Evolutionary conservation across 2,888 invertebrate genomes (phyloP), one percentile per base, ranked within the genome.

Genomic region (Schizaphis graminum): DNA sequence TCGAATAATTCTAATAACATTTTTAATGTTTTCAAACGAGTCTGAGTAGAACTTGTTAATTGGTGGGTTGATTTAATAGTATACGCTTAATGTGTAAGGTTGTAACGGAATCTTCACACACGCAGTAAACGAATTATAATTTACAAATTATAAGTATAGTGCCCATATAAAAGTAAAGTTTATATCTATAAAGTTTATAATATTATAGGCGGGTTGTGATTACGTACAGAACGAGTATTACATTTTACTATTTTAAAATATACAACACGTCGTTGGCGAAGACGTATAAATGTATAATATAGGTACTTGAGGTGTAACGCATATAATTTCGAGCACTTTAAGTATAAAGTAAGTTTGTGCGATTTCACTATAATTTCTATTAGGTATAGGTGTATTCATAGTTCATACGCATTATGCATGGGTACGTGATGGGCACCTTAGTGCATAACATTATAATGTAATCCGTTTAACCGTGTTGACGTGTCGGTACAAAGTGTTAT

Each of bases 251-350:
- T 77, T 77, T 77, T 41, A 21, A 21, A 77, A n/a, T n/a, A n/a
- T 8, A 77, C n/a, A n/a, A 67, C 67, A 3, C 35, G 77, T 77
- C 35, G 77, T 21, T 21, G 77, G 77, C 35, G 77, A 35, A 77
- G 35, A 77, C 77, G 8, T 77, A 77, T 35, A 77, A 77, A 35
- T 21, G 35, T 77, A 77, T 35, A 77, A 77, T 77, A 8, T 3
- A 77, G 77, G 77, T 35, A 77, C 21, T 77, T 35, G 77, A 35
- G 35, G 21, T 8, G 35, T 8, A 41, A 56, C 35, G 53, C 53
- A 88, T n/a, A 77, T 77, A 77, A 77, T 77, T 77, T 77, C 35
- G 67, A 77, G 67, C 67, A 77, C 35, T 77, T 35, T 77, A 77
- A 77, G 77, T 35, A 77, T 77, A 21, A 77, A 77, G 35, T 35